phyloP scores from a whole-genome alignment of 2,113 vertebrate species.

The Clinocottus analis region DNA sequence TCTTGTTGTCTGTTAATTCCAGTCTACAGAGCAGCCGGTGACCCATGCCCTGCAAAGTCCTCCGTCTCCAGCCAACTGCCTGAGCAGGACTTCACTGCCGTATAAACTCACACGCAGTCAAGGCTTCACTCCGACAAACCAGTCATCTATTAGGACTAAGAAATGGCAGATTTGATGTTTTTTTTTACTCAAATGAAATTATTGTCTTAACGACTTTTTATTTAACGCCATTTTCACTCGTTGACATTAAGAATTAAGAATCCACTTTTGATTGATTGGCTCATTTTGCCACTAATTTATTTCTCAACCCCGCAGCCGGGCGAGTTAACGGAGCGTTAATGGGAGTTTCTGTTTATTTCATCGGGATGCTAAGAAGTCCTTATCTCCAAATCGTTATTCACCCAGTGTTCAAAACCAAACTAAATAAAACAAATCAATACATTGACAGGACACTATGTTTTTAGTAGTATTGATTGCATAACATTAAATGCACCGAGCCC shows the following conservation, averaged over 20 bases:
- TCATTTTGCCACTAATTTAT: slow-evolving; percentile 43
- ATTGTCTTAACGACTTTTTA: slow-evolving; percentile 10
- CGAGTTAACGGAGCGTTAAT: slow-evolving; percentile 64
- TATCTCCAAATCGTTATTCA: slow-evolving; percentile 65
- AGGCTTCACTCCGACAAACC: background rate
- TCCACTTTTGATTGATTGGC: slow-evolving; percentile 43
- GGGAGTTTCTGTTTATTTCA: slow-evolving; percentile 64
- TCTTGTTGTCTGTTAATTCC: slow-evolving; percentile 87
- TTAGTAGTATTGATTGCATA: slow-evolving; percentile 78
- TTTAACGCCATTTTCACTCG: background rate
- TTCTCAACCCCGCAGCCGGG: slow-evolving; percentile 42
- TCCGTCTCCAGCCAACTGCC: slow-evolving; percentile 52
- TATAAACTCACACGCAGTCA: slow-evolving; percentile 23
- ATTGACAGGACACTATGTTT: slow-evolving; percentile 62
- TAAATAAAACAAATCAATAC: slow-evolving; percentile 69
- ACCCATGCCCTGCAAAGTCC: slow-evolving; percentile 77
- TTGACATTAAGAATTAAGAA: slow-evolving; percentile 20
- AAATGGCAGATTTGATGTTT: slow-evolving; percentile 5
- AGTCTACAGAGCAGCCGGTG: slow-evolving; percentile 85
- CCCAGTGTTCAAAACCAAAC: slow-evolving; percentile 50
- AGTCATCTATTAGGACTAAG: background rate
- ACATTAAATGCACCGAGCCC: slow-evolving; percentile 74
- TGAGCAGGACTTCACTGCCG: slow-evolving; percentile 44
- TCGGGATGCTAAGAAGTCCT: slow-evolving; percentile 54
- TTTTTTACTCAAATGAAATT: background rate